Evolutionary conservation across 2,797 vertebrate genomes (phyloP).

Genomic region (Mallotus villosus): DNA sequence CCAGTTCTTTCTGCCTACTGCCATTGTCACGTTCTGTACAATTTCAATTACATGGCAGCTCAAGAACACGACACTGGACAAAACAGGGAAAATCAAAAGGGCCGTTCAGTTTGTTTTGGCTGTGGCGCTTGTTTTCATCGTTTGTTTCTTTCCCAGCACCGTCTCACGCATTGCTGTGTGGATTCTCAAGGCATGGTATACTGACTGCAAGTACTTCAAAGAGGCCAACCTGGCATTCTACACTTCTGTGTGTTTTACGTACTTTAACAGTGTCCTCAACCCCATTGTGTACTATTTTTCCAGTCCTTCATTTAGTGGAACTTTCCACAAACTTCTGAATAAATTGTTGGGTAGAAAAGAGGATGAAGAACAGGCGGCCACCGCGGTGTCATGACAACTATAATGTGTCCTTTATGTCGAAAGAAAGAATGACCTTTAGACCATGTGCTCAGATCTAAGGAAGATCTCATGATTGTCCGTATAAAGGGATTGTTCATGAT

Average conservation of each 20-base stretch:
- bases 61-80: conserved; percentile 71
- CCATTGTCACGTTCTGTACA: conserved; percentile 76
- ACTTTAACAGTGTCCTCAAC: conserved; percentile 82
- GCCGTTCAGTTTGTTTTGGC: conserved; percentile 74
- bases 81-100: conserved; percentile 72
- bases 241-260: conserved; percentile 75
- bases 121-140: conserved; percentile 75
- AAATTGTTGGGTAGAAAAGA: conserved; percentile 57
- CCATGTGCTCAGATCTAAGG: neutral
- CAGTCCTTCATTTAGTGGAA: conserved; percentile 70
- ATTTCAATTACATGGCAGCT: conserved; percentile 73
- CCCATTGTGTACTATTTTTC: conserved; percentile 81
- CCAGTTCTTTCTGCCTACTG: conserved; percentile 71
- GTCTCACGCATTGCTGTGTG: conserved; percentile 72
- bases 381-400: neutral
- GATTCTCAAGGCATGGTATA: conserved; percentile 72
- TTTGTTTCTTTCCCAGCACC: conserved; percentile 79
- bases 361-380: neutral
- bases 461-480: neutral
- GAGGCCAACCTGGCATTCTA: conserved; percentile 77
- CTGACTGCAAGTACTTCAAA: conserved; percentile 68
- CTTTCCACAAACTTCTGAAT: conserved; percentile 60
- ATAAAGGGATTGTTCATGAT: no score
- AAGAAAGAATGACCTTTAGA: neutral
- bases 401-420: no score